Percentiles rank a stretch among this genome's conserved stretches.
phyloP scores from a whole-genome alignment of 2,797 vertebrate genomes.

The Natrix natrix region DNA sequence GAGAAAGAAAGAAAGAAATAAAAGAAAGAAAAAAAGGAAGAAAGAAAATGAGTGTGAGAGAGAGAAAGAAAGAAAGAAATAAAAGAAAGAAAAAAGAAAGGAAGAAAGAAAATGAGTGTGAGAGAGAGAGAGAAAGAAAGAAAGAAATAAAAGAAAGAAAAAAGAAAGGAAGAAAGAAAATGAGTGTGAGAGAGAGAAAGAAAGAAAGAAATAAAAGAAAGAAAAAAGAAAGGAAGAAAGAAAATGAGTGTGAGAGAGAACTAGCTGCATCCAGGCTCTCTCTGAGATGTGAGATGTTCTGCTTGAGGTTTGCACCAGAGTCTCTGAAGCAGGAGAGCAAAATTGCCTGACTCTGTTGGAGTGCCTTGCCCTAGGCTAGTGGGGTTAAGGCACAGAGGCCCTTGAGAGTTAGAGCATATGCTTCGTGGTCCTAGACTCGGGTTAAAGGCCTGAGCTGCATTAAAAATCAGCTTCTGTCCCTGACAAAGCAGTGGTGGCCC shows the following conservation, averaged over 20 bases:
- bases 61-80: too few relatives aligned
- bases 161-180: too few relatives aligned
- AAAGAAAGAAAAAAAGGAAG: too few relatives aligned
- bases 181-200: too few relatives aligned
- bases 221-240: too few relatives aligned
- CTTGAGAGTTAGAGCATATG: neutral
- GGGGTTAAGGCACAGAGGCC: neutral
- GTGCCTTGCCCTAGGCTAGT: fast-evolving
- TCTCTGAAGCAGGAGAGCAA: neutral
- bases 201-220: too few relatives aligned
- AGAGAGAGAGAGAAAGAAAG: too few relatives aligned
- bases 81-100: too few relatives aligned
- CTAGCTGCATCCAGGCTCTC: neutral
- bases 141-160: too few relatives aligned
- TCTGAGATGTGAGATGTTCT: neutral
- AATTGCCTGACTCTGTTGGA: neutral
- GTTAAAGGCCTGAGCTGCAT: neutral
- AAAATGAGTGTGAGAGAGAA: neutral
- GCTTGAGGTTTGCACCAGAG: neutral
- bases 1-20: too few relatives aligned
- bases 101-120: too few relatives aligned
- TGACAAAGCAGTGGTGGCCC: neutral
- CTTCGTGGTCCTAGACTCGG: fast-evolving
- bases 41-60: too few relatives aligned
- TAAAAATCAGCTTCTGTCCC: neutral